phyloP scores from a whole-genome alignment of 2,797 vertebrate genomes.

The Anabas testudineus region DNA sequence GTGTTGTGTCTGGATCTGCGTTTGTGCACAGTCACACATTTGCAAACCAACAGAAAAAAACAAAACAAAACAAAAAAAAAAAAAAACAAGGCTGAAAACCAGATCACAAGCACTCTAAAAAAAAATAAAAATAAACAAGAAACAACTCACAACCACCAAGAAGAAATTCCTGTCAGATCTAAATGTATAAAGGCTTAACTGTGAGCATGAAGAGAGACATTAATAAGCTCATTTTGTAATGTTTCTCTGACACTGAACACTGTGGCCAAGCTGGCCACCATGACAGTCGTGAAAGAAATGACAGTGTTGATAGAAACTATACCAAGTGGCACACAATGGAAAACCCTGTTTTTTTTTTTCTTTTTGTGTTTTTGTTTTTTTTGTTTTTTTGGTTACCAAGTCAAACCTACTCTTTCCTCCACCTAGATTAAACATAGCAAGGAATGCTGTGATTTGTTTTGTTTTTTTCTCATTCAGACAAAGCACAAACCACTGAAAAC shows the following conservation, averaged over 20 bases:
- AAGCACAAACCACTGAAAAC: constrained; percentile 71
- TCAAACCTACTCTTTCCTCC: constrained; percentile 42
- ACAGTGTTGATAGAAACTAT: constrained; percentile 50
- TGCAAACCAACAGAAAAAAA: constrained; percentile 52
- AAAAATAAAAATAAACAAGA: constrained; percentile 10
- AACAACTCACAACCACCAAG: constrained; percentile 48
- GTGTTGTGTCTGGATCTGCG: constrained; percentile 63
- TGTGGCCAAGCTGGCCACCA: constrained; percentile 30
- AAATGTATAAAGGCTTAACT: constrained; percentile 60
- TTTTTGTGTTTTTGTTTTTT: constrained; percentile 61
- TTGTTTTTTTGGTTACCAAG: constrained; percentile 43
- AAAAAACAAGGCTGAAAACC: constrained; percentile 55
- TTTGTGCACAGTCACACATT: constrained; percentile 51
- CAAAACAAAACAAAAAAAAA: background rate
- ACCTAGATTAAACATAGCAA: constrained; percentile 39
- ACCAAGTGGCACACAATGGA: constrained; percentile 65
- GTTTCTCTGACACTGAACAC: constrained; percentile 49
- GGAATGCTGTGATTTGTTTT: constrained; percentile 45
- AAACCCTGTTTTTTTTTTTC: constrained; percentile 66
- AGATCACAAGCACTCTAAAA: constrained; percentile 54
- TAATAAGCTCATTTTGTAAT: constrained; percentile 38
- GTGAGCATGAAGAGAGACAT: constrained; percentile 51
- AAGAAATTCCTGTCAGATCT: constrained; percentile 53
- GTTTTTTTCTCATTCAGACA: constrained; percentile 54
- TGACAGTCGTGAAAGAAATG: constrained; percentile 44